A percentile compares a stretch with the other conserved stretches of the same genome.
Conservation (phyloP, 2,113 vertebrate genomes). For the Pelvicachromis taeniatus region DNA sequence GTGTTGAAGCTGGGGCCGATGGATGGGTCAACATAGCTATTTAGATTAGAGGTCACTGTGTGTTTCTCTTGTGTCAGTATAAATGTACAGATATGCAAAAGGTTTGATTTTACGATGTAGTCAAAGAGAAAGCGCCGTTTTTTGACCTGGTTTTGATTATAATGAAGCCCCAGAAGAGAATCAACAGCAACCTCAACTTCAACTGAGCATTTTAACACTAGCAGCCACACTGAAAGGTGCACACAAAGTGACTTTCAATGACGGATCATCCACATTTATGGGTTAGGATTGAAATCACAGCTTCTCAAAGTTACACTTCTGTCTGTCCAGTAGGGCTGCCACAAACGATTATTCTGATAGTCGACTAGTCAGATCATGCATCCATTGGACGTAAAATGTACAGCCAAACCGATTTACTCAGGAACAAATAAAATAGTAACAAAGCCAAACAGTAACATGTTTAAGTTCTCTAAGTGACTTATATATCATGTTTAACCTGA, state of each 20-base stretch:
- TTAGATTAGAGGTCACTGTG: not conserved
- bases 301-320: not conserved
- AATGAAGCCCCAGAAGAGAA: not conserved
- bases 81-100: not conserved
- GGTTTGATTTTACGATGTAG: not conserved
- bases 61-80: not conserved
- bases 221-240: not conserved
- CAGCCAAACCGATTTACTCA: too few species aligned
- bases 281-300: not conserved
- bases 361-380: too few species aligned
- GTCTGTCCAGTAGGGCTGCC: not conserved
- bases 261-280: not conserved
- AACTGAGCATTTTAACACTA: not conserved
- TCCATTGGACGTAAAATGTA: too few species aligned
- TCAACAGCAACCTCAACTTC: not conserved
- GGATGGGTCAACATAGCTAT: not conserved
- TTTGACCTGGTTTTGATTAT: not conserved
- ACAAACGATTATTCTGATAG: too few species aligned
- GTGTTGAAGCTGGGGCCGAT: not conserved
- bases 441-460: too few species aligned
- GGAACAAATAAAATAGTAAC: too few species aligned
- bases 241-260: not conserved
- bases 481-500: too few species aligned
- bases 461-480: too few species aligned
- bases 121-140: not conserved